Percentiles rank a stretch among this genome's conserved stretches.
Evolutionary conservation across 1,140 invertebrate genomes (phyloP).

Genomic region (Fopius arisanus): DNA sequence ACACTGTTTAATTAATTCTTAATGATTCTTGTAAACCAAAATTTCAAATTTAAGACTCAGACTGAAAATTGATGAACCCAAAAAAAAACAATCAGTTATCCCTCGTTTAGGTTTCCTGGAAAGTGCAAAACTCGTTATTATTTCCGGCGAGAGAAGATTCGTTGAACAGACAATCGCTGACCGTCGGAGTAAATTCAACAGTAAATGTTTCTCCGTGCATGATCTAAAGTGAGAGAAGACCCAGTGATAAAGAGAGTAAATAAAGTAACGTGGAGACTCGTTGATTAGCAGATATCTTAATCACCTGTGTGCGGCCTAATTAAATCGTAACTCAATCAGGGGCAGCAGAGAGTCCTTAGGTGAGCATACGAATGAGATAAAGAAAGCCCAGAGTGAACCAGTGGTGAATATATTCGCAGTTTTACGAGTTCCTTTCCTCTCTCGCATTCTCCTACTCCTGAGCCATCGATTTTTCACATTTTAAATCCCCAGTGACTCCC

Average conservation of each 20-base stretch:
- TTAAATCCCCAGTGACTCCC: slow-evolving; percentile 20
- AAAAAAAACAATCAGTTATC: no score
- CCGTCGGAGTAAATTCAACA: no score
- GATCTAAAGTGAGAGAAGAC: not conserved
- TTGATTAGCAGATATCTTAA: slow-evolving; percentile 63
- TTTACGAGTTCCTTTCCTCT: not conserved
- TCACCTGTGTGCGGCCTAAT: slow-evolving; percentile 55
- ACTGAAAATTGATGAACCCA: no score
- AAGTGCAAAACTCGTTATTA: no score
- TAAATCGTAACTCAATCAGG: slow-evolving; percentile 62
- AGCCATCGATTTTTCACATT: not conserved
- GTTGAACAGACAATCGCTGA: no score
- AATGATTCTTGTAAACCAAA: no score
- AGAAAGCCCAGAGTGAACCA: not conserved
- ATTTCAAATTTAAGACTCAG: no score
- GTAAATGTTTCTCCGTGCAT: no score
- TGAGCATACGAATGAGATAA: slow-evolving; percentile 6
- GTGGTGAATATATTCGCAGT: not conserved
- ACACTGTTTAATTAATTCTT: no score
- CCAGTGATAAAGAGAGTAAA: not conserved
- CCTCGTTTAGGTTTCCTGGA: no score
- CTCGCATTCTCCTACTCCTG: not conserved
- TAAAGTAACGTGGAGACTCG: slow-evolving; percentile 28
- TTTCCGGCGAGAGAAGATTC: no score
- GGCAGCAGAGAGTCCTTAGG: slow-evolving; percentile 34